Base-by-base conservation (phyloP, 2,113 vertebrate species). In the Sceloporus undulatus region DNA sequence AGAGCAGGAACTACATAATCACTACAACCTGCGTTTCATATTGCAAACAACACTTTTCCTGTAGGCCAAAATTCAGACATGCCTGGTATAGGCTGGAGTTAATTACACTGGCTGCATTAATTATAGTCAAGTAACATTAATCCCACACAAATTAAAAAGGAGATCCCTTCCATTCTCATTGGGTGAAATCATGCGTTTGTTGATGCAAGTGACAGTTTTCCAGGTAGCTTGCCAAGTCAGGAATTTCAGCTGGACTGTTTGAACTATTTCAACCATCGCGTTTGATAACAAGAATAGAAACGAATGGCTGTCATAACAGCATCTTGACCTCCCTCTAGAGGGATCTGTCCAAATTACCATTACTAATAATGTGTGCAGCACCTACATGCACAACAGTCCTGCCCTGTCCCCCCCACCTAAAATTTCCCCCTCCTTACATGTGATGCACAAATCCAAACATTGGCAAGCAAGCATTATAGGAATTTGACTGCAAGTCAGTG, bases 241-340 rank as follows among this genome's bases (percentile, higher is more conserved):
- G 62, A 88, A 91, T 92, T 90, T 86, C 80, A 85, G 84, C 86
- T 74, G 0, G 4, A 89, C 92, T 94, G 40, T 85, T 85, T 92
- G 40, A 94, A 62, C 70, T 83, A 77, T 79, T 90, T 88, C 86
- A 86, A 68, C 83, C 85, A 74, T 68, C 0, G 56, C 86, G 85
- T 73, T 92, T 92, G 89, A 74, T 71, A 66, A 82, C 79, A 92
- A 91, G 92, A 94, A 93, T 93, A 54, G 93, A 85, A 71, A 54
- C 7, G 85, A 91, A 86, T 71, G 84, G 87, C 86, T 85, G 70
- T 85, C 92, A 84, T 79, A 91, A 34, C 75, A 91, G 90, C 85
- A 82, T 91, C 88, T 86, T 91, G 90, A 91, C 87, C n/a, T 75
- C 34, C 71, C 90, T 91, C 78, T 88, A 84, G 56, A 87, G 73